phyloP scores from a whole-genome alignment of 2,113 vertebrate species.

The Neodontobutis hainanensis region DNA sequence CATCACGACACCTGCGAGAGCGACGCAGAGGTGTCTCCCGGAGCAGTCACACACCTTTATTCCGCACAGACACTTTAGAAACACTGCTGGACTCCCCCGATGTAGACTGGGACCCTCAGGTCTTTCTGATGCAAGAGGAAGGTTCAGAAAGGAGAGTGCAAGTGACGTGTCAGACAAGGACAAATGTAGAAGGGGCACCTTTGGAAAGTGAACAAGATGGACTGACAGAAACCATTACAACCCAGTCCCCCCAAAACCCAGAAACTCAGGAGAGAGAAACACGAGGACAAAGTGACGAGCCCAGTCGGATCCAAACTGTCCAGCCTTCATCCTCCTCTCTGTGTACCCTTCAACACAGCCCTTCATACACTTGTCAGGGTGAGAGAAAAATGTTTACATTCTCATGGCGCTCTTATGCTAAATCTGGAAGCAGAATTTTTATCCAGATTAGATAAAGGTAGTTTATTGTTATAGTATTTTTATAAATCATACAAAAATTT shows the following conservation, averaged over 20 bases:
- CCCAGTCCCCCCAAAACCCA: slow-evolving; percentile 39
- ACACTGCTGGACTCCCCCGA: slow-evolving; percentile 73
- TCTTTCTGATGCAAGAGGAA: slow-evolving; percentile 64
- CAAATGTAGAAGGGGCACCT: background rate
- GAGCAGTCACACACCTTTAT: slow-evolving; percentile 60
- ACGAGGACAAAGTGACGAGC: slow-evolving; percentile 47
- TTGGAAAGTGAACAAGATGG: slow-evolving; percentile 19
- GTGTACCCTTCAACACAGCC: slow-evolving; percentile 39
- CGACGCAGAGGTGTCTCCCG: slow-evolving; percentile 64
- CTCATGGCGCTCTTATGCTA: background rate
- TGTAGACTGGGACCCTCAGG: slow-evolving; percentile 74
- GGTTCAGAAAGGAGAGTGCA: slow-evolving; percentile 22
- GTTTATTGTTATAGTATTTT: too few relatives aligned
- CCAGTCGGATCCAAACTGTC: slow-evolving; percentile 12
- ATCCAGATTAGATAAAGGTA: too few relatives aligned
- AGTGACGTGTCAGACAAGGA: slow-evolving; percentile 32
- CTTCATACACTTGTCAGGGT: slow-evolving; percentile 55
- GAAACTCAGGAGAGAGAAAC: slow-evolving; percentile 45
- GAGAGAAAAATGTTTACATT: slow-evolving; percentile 21
- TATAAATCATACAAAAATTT: too few relatives aligned
- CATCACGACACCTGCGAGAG: slow-evolving; percentile 64
- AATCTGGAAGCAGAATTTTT: background rate
- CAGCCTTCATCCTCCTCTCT: slow-evolving; percentile 14
- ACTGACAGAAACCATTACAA: slow-evolving; percentile 40
- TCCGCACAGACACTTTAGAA: slow-evolving; percentile 76